Percentiles rank a stretch among this genome's conserved stretches.
These are phyloP conservation scores for Donacobius atricapilla DNA, from an alignment of 2,113 vertebrate species.

Conservation along the genomic window DNA sequence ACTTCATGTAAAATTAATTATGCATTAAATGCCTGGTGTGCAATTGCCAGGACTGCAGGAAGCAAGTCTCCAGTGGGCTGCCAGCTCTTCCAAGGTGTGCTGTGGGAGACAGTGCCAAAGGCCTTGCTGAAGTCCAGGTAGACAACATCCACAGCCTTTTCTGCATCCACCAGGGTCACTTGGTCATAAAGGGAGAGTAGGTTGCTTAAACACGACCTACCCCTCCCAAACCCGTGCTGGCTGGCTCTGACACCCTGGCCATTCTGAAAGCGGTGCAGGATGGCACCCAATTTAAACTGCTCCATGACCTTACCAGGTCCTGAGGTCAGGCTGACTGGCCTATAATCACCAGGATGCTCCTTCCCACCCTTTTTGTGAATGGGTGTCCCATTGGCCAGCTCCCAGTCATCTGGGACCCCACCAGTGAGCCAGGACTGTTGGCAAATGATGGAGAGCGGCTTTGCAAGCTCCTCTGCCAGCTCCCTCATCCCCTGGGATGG, in stretches of 20 bases:
- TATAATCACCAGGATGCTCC: neutral
- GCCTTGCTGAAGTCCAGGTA: neutral
- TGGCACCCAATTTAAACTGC: neutral
- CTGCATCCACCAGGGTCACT: neutral
- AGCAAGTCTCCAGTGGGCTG: neutral
- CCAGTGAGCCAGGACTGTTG: neutral
- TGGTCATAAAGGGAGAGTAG: neutral
- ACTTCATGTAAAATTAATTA: neutral
- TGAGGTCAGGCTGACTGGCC: neutral
- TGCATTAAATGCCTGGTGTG: neutral
- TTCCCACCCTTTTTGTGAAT: neutral
- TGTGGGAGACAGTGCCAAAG: neutral
- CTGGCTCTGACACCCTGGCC: neutral
- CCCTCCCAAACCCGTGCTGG: neutral
- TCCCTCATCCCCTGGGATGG: neutral
- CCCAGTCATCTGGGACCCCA: neutral
- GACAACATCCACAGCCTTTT: neutral
- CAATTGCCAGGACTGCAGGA: neutral
- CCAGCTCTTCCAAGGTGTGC: neutral
- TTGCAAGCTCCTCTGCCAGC: neutral
- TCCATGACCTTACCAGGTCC: neutral
- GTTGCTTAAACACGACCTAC: neutral
- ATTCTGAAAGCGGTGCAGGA: rapidly evolving
- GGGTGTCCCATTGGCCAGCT: neutral
- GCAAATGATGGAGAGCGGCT: neutral